A percentile compares a stretch with the other conserved stretches of the same genome.
These are phyloP conservation scores for Periparus ater DNA, from an alignment of 2,797 vertebrate genomes.

Conservation along the genomic window DNA sequence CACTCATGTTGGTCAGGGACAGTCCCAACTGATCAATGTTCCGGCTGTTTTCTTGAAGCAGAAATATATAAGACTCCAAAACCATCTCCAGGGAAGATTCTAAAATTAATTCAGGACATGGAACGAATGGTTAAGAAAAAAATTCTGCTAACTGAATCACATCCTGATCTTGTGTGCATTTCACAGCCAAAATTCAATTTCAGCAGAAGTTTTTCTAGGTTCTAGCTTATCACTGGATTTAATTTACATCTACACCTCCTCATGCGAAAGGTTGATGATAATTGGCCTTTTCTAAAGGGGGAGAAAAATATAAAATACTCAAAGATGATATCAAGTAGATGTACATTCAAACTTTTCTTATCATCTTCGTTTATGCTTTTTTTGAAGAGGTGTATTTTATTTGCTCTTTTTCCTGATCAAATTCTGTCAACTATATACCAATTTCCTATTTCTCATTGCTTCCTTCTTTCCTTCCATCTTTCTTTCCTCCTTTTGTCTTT, in stretches of 20 bases:
- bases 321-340: neutral
- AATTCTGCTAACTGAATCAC: neutral
- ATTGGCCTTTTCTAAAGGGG: neutral
- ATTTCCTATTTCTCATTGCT: neutral
- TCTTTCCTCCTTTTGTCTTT: neutral
- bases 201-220: neutral
- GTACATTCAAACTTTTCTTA: neutral
- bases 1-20: neutral
- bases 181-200: neutral
- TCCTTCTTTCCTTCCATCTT: neutral
- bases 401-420: neutral
- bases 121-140: neutral
- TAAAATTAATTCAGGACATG: neutral
- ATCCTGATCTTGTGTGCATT: neutral
- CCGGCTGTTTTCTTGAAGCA: neutral
- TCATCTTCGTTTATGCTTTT: neutral
- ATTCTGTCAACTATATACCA: neutral
- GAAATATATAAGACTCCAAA: neutral
- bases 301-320: neutral
- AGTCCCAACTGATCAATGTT: neutral
- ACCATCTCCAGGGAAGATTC: neutral
- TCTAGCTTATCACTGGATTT: neutral
- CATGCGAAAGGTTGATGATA: neutral
- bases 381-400: neutral
- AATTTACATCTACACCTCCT: neutral